Conservation (phyloP, 1,140 invertebrate species). For the Drosophila virilis region DNA sequence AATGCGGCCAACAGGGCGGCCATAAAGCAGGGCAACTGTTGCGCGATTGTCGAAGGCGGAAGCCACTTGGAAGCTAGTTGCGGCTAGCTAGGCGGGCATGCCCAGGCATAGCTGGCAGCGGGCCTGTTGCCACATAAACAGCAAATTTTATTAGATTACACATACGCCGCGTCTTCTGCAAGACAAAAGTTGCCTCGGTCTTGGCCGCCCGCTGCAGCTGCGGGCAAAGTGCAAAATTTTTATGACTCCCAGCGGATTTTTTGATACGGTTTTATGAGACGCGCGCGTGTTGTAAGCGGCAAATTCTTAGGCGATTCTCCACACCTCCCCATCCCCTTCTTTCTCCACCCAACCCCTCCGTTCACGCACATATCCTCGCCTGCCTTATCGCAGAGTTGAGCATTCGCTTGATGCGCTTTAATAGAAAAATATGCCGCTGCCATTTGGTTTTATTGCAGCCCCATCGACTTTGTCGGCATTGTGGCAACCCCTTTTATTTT, state of each 20-base stretch:
- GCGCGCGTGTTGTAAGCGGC: conserved; percentile 79
- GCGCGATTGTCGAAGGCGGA: conserved; percentile 28
- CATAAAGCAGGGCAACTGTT: conserved; percentile 55
- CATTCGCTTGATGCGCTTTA: conserved; percentile 61
- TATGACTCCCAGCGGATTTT: conserved; percentile 80
- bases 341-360: too few species aligned
- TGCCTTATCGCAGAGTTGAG: conserved; percentile 50
- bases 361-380: too few species aligned
- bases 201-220: conserved; percentile 37
- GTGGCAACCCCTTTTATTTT: conserved; percentile 12
- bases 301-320: conserved; percentile 58
- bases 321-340: neutral
- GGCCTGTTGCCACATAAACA: conserved; percentile 80
- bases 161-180: conserved; percentile 62
- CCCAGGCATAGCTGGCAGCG: conserved; percentile 26
- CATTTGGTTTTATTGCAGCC: conserved; percentile 47
- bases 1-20: conserved; percentile 39
- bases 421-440: conserved; percentile 67
- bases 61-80: conserved; percentile 51
- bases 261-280: conserved; percentile 83
- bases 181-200: conserved; percentile 38
- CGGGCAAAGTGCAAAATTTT: conserved; percentile 79
- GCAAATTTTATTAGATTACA: conserved; percentile 82
- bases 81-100: conserved; percentile 44
- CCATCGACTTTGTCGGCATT: conserved; percentile 10